Conservation (phyloP, 2,113 vertebrate genomes). For the Oxyruncus cristatus region DNA sequence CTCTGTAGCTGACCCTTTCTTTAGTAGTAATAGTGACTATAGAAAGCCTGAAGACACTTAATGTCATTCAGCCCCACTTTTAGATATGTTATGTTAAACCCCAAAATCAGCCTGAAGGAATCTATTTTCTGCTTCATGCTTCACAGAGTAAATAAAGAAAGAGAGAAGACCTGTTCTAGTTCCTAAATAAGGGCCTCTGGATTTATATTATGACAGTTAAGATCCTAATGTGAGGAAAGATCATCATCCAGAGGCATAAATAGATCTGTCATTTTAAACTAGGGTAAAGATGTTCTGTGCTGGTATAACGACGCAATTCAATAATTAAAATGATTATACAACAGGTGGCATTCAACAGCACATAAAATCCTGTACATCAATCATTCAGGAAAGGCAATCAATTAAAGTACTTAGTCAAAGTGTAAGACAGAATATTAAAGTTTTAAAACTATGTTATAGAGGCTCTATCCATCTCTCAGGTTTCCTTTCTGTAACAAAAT, state of each 20-base stretch:
- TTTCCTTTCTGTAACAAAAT: neutral
- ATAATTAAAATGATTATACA: conserved; percentile 69
- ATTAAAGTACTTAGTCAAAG: conserved; percentile 54
- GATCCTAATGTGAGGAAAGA: neutral
- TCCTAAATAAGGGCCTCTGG: neutral
- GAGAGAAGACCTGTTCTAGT: neutral
- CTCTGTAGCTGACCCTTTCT: neutral
- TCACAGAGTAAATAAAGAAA: conserved; percentile 14
- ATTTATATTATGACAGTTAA: neutral
- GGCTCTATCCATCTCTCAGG: neutral
- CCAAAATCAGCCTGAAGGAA: neutral
- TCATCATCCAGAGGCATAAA: neutral
- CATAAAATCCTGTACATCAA: conserved; percentile 50
- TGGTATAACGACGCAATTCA: conserved; percentile 4
- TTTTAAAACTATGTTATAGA: neutral
- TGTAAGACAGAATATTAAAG: neutral
- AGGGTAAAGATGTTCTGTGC: conserved; percentile 7
- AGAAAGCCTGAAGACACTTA: neutral
- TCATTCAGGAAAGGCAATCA: conserved; percentile 58
- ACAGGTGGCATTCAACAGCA: conserved; percentile 55
- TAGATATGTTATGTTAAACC: neutral
- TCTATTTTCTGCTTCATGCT: neutral
- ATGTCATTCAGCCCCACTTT: neutral
- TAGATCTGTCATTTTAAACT: conserved; percentile 54
- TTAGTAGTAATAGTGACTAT: conserved; percentile 2